Evolutionary conservation across 2,113 vertebrate species (phyloP).

Genomic region (Stegostoma tigrinum): DNA sequence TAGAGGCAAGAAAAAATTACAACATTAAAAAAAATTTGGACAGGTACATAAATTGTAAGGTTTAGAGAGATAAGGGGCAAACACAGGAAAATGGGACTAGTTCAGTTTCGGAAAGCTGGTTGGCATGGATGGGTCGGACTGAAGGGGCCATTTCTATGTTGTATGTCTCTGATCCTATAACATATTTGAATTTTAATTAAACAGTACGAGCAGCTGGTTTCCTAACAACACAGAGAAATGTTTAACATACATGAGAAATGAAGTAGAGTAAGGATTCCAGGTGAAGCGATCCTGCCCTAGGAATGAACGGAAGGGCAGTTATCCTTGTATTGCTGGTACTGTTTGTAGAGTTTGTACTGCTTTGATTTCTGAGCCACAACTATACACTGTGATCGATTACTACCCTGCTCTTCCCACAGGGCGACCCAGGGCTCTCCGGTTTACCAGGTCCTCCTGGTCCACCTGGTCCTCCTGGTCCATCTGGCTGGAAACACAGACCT

Average conservation of each 20-base stretch:
- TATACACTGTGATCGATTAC: not conserved
- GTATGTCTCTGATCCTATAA: not conserved
- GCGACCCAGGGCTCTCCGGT: slow-evolving; percentile 61
- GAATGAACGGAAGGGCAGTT: not conserved
- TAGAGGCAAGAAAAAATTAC: too few species aligned
- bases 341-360: not conserved
- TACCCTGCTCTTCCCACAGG: slow-evolving; percentile 52
- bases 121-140: too few species aligned
- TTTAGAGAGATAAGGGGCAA: too few species aligned
- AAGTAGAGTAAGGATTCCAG: not conserved
- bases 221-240: not conserved
- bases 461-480: slow-evolving; percentile 46
- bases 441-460: slow-evolving; percentile 63
- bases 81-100: too few species aligned
- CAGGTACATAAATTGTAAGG: too few species aligned
- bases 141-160: too few species aligned
- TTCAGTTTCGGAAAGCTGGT: too few species aligned
- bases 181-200: not conserved
- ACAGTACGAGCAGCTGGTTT: not conserved
- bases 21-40: too few species aligned
- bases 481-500: not conserved
- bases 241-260: not conserved
- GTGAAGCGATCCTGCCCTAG: not conserved
- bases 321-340: not conserved
- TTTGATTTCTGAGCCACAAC: not conserved